phyloP scores from a whole-genome alignment of 2,113 vertebrate genomes.

The Chlorodrepanis virens region DNA sequence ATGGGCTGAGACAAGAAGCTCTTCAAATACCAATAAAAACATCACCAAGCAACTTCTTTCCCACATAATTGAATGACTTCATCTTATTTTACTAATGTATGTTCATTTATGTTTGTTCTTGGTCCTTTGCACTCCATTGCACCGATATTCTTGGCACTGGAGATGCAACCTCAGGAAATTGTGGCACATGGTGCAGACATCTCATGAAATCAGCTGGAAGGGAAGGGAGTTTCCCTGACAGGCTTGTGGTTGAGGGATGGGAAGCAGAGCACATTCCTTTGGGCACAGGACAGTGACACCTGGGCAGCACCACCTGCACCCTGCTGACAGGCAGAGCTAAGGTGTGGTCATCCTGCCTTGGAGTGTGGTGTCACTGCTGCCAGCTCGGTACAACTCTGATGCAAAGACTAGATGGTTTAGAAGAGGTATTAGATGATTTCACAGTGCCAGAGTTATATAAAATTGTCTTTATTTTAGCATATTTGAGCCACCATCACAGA shows the following conservation, averaged over 20 bases:
- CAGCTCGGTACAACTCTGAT: not conserved
- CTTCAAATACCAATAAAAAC: not conserved
- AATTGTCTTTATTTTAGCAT: not conserved
- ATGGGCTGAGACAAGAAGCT: not conserved
- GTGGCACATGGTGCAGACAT: not conserved
- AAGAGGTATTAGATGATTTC: not conserved
- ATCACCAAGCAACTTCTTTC: not conserved
- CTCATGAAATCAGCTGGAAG: not conserved
- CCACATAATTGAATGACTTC: not conserved
- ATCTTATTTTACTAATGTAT: not conserved
- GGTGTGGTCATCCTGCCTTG: rapidly evolving
- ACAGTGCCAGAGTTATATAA: not conserved
- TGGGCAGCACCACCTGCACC: not conserved
- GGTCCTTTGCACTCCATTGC: not conserved
- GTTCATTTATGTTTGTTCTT: not conserved
- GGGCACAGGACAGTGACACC: not conserved
- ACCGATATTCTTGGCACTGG: not conserved
- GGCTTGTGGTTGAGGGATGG: rapidly evolving
- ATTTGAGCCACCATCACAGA: not conserved
- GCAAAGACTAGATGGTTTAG: not conserved
- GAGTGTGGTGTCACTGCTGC: rapidly evolving
- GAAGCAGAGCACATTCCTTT: not conserved
- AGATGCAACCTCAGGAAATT: not conserved
- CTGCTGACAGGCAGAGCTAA: rapidly evolving
- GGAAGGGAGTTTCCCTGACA: not conserved